These are phyloP conservation scores for Rhabdomys dilectus DNA, from an alignment of 2,113 vertebrate genomes.

Conservation along the genomic window DNA sequence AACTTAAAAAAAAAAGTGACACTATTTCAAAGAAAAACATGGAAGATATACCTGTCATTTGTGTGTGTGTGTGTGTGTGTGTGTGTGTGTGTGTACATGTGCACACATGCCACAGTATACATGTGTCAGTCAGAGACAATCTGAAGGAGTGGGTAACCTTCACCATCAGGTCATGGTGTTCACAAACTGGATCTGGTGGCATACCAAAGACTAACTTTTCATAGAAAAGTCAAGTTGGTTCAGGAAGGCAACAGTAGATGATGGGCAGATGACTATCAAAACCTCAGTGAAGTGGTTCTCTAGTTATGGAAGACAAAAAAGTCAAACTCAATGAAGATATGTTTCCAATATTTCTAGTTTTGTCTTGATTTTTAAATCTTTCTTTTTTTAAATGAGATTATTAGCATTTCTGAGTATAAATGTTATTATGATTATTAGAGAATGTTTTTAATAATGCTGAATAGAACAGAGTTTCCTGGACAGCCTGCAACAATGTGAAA, in stretches of 20 bases:
- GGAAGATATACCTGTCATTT: neutral
- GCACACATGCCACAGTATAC: neutral
- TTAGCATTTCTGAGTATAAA: slow-evolving; percentile 54
- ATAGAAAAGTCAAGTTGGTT: slow-evolving; percentile 52
- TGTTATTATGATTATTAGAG: slow-evolving; percentile 32
- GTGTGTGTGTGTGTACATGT: neutral
- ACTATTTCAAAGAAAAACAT: slow-evolving; percentile 10
- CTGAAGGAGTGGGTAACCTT: neutral
- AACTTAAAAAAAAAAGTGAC: neutral
- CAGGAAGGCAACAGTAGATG: neutral
- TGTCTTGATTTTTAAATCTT: slow-evolving; percentile 53
- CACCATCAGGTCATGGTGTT: too few species aligned
- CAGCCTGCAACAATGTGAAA: neutral
- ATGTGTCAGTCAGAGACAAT: neutral
- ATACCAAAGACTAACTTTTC: slow-evolving; percentile 15
- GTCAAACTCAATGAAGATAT: slow-evolving; percentile 2
- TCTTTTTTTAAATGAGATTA: slow-evolving; percentile 46
- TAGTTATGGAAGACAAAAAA: slow-evolving; percentile 20
- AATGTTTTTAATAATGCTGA: neutral
- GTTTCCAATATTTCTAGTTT: slow-evolving; percentile 28
- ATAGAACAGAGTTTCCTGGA: neutral
- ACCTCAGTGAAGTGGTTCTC: slow-evolving; percentile 38
- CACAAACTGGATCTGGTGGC: neutral
- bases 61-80: neutral
- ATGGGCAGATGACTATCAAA: slow-evolving; percentile 5